Evolutionary conservation across 2,888 invertebrate genomes (phyloP).

Genomic region (Eupithecia subumbrata): DNA sequence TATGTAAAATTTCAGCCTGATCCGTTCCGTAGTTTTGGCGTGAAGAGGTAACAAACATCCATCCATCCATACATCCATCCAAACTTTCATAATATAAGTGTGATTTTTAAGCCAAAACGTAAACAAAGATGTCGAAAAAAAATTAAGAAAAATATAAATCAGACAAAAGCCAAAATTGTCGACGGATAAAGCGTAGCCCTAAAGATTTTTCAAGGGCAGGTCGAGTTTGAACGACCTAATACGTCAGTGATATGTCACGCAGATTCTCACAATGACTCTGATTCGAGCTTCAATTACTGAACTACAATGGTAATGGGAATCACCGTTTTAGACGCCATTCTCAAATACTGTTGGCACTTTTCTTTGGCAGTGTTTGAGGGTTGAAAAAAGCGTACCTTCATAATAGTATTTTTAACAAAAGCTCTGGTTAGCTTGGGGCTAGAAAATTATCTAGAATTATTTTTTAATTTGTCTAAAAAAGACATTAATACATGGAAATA

Average conservation of each 20-base stretch:
- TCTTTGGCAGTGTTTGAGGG: background rate
- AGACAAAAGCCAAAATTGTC: background rate
- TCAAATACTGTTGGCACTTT: background rate
- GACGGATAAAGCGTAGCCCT: background rate
- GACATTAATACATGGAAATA: too few species aligned
- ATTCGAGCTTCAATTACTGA: background rate
- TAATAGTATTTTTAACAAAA: background rate
- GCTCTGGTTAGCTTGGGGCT: background rate
- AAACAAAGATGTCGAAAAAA: too few species aligned
- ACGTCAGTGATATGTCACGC: conserved; percentile 45
- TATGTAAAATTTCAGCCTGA: too few species aligned
- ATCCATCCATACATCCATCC: too few species aligned
- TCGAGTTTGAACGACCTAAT: conserved; percentile 59
- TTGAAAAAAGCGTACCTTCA: background rate
- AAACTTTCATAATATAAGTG: too few species aligned
- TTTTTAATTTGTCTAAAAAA: too few species aligned
- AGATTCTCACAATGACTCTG: conserved; percentile 39
- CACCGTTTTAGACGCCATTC: background rate
- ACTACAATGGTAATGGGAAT: conserved; percentile 1
- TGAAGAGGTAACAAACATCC: too few species aligned
- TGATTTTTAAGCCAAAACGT: too few species aligned
- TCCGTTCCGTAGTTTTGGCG: too few species aligned
- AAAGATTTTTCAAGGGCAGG: conserved; percentile 27
- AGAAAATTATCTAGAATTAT: background rate
- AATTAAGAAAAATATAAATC: background rate